Conservation (phyloP, 2,113 vertebrate species). For the Aythya baeri region DNA sequence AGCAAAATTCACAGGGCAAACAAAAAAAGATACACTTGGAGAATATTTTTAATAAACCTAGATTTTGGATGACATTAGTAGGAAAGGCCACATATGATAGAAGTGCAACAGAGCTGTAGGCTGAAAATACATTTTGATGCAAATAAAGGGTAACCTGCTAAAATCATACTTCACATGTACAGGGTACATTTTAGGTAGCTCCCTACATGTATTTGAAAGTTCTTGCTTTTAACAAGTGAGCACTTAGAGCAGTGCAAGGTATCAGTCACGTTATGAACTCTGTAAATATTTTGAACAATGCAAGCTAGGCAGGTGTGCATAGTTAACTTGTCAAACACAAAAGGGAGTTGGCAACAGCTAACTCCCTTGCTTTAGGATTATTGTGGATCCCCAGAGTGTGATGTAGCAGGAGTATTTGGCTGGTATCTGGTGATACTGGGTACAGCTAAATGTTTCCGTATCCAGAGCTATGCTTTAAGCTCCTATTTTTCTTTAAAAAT, state of each 20-base stretch:
- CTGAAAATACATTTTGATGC: not conserved
- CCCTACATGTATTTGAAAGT: not conserved
- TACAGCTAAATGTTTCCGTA: not conserved
- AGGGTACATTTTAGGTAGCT: not conserved
- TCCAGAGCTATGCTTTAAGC: not conserved
- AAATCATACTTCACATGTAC: not conserved
- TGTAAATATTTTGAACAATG: not conserved
- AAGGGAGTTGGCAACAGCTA: not conserved
- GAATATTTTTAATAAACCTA: not conserved
- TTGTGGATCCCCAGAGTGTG: not conserved
- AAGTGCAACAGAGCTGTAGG: not conserved
- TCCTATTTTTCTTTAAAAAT: not conserved
- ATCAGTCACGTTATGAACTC: not conserved
- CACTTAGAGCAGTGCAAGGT: not conserved
- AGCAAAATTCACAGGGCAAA: not conserved
- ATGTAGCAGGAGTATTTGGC: not conserved
- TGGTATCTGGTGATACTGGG: not conserved
- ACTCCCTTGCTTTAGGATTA: not conserved
- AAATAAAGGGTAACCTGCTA: not conserved
- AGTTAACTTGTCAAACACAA: not conserved
- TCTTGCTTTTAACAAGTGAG: not conserved
- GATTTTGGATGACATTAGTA: not conserved
- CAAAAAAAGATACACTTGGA: not conserved
- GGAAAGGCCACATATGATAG: not conserved
- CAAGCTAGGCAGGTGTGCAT: not conserved